Evolutionary conservation across 1,140 invertebrate species (phyloP), one percentile per base, ranked within the genome.

Genomic region (Aphelenchoides fujianensis): DNA sequence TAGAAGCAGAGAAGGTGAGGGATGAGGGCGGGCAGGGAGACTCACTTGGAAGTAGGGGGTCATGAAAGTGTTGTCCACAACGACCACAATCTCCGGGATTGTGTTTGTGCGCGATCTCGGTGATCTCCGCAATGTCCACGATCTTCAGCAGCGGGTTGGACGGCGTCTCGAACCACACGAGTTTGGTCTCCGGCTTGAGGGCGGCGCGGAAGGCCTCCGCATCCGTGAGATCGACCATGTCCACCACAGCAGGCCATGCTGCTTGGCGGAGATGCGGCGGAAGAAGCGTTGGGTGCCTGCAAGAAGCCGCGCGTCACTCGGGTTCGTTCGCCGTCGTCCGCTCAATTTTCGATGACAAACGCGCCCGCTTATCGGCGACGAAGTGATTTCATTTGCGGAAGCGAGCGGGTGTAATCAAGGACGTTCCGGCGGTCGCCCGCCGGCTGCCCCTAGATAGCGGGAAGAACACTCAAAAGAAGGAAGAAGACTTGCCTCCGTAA

Each of bases 31-130:
- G 23, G 2, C 28, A 53, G 27, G 19, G 0, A 2, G 2, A 52
- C 37, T 84, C 84, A 89, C 89, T 86, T 97, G 94, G 70, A 95
- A 92, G 84, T 95, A 97, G n/a, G 93, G 89, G 2, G 94, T 94
- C 68, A 97, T 88, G 85, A 98, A 98, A 2, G 95, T 98, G 84
- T 97, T 98, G 82, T 99, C 96, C 1, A 97, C 92, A 0, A 92
- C 91, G 23, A 96, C 85, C 75, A 97, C 88, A 41, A 94, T 89
- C 30, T 90, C 88, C 7, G 75, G 70, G n/a, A 68, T 90, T 86
- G 84, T 76, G 86, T 74, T 75, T 83, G 57, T 89, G 89, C 0
- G 90, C 87, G 32, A 90, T 79, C 71, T 90, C 87, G 0, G 88
- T 84, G 31, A 95, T 87, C 2, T 89, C 90, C 74, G 89, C 88